These are phyloP conservation scores for Phataginus tricuspis DNA, from an alignment of 2,797 vertebrate genomes.

Conservation along the genomic window DNA sequence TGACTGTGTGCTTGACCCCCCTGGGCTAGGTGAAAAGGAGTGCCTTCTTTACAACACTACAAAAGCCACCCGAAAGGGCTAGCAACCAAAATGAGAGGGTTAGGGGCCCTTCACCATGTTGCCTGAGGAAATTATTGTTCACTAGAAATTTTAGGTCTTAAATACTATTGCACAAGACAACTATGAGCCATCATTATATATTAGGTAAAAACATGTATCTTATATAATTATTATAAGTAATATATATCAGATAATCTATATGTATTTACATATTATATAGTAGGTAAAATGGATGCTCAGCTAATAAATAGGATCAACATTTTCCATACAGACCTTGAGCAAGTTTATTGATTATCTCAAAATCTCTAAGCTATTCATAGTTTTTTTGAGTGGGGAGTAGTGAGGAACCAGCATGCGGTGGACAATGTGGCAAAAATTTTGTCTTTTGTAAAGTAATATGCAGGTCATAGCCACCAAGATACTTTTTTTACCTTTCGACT, in stretches of 20 bases:
- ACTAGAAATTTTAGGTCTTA: neutral
- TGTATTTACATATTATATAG: neutral
- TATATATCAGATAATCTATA: no score
- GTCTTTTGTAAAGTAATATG: neutral
- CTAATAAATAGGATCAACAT: neutral
- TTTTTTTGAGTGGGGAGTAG: neutral
- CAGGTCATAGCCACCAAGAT: neutral
- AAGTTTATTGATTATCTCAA: neutral
- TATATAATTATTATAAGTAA: no score
- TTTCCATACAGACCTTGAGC: neutral
- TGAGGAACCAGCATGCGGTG: neutral
- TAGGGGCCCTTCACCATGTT: neutral
- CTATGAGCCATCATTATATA: neutral
- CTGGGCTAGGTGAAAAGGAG: neutral
- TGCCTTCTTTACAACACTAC: neutral
- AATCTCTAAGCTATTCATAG: neutral
- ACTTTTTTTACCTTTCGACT: neutral
- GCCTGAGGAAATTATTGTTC: slow-evolving; percentile 1
- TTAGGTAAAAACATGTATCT: no score
- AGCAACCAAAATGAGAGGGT: neutral
- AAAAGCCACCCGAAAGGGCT: neutral
- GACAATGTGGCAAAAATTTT: neutral
- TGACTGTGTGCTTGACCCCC: neutral
- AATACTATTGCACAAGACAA: neutral
- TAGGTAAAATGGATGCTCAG: neutral